Evolutionary conservation across 23 tunicate species (phyloP).

Genomic region (Halocynthia roretzi): DNA sequence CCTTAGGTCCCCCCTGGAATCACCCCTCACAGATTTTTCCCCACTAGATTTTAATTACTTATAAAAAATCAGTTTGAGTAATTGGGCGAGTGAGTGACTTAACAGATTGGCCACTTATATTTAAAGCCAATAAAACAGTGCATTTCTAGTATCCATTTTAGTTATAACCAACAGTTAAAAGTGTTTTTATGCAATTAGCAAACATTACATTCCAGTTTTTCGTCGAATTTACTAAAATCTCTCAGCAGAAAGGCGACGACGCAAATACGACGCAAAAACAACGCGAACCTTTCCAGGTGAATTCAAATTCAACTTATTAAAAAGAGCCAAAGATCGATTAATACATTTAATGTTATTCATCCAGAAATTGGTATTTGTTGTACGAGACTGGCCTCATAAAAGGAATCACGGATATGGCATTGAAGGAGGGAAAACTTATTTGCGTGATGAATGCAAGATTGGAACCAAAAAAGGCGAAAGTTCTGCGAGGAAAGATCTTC

Average conservation of each 20-base stretch:
- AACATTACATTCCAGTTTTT: no score
- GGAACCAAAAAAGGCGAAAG: neutral
- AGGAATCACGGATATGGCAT: neutral
- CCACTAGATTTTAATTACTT: no score
- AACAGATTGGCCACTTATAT: neutral
- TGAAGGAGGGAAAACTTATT: neutral
- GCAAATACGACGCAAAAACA: no score
- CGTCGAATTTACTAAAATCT: no score
- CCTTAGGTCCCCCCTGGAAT: no score
- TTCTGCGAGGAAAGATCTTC: neutral
- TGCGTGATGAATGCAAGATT: neutral
- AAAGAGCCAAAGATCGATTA: neutral
- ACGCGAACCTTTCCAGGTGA: neutral
- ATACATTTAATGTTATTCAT: neutral
- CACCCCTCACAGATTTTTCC: no score
- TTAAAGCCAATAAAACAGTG: neutral
- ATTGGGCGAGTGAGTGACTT: no score
- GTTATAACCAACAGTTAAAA: no score
- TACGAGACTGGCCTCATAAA: neutral
- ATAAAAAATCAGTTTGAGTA: no score
- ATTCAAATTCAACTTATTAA: neutral
- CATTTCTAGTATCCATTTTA: no score
- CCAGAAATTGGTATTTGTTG: neutral
- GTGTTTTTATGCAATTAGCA: no score
- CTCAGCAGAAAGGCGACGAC: no score